Evolutionary conservation across 92 coral and sea anemone genomes (phyloP), one percentile per base, ranked within the genome.

Genomic region (Actinernus sp.): DNA sequence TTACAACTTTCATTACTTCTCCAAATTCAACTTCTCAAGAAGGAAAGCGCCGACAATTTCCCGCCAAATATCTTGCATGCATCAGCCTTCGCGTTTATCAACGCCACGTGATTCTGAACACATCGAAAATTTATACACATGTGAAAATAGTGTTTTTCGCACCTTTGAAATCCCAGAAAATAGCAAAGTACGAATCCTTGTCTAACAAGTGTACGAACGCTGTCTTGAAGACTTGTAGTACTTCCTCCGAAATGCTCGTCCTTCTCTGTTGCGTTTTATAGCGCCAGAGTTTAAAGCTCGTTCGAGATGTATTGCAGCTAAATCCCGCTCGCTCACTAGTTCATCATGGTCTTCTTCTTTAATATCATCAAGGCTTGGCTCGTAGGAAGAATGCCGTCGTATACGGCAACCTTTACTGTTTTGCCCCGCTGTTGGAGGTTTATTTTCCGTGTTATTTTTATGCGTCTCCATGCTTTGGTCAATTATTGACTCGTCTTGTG

Each of bases 281-380:
- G 88, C 68, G 14, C 83, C 89, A 0, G 97, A 85, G 47, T 86
- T 77, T 13, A 84, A 59, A 11, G 99, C 99, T 70, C 99, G 74
- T 48, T 91, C 96, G 24, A 83, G 92, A 61, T 95, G 99, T 17
- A 95, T 85, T 13, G 96, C 84, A 4, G 99, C 97, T 31, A 90
- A 79, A 57, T 90, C 86, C 14, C 86, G 72, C 9, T 25, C 74
- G 18, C 20, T 49, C n/a, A 49, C 84, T 17, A 63, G 66, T 24
- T 60, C 76, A 57, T 62, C 88, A 50, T 75, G 65, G 21, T 79
- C 89, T 36, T 74, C 87, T 46, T 90, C 97, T 31, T 79, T 79
- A 20, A 90, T 90, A 63, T 90, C 97, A 57, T 90, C 97, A 12
- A 90, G 62, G 49, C 86, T 70, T 22, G 97, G 97, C 51, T 86